Percentiles rank a stretch among this genome's conserved stretches.
phyloP scores from a whole-genome alignment of 2,113 vertebrate genomes.

The Aythya baeri region DNA sequence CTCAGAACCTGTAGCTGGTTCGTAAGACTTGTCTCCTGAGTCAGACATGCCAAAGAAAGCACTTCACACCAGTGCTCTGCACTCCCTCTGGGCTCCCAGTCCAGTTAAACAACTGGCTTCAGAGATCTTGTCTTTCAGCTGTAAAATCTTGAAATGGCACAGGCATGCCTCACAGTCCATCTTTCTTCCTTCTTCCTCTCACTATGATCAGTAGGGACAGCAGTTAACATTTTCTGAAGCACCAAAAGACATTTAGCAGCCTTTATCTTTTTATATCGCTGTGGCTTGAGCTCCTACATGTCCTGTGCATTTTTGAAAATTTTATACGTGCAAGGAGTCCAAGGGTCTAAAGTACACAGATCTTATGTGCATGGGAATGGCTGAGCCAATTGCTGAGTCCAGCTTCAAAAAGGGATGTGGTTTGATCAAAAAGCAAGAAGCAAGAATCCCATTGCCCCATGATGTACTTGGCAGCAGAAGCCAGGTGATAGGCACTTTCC shows the following conservation, averaged over 20 bases:
- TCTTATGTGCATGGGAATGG: not conserved
- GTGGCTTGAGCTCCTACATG: not conserved
- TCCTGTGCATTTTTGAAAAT: not conserved
- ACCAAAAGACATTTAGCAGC: not conserved
- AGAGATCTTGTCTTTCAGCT: not conserved
- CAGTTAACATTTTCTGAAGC: not conserved
- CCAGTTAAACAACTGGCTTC: not conserved
- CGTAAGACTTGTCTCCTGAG: not conserved
- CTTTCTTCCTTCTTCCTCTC: not conserved
- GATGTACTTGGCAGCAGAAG: not conserved
- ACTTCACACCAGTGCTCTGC: not conserved
- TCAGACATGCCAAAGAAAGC: not conserved
- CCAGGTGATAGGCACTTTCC: not conserved
- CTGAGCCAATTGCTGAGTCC: not conserved
- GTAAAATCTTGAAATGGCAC: not conserved
- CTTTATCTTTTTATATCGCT: not conserved
- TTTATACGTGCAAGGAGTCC: accelerated
- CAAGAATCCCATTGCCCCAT: not conserved
- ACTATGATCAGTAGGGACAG: not conserved
- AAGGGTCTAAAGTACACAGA: not conserved
- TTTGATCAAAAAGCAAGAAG: not conserved
- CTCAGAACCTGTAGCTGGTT: not conserved
- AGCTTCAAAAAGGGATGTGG: not conserved
- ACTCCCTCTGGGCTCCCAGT: not conserved
- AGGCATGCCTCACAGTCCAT: not conserved